Conservation (phyloP, 2,113 vertebrate genomes). For the Oreochromis niloticus region DNA sequence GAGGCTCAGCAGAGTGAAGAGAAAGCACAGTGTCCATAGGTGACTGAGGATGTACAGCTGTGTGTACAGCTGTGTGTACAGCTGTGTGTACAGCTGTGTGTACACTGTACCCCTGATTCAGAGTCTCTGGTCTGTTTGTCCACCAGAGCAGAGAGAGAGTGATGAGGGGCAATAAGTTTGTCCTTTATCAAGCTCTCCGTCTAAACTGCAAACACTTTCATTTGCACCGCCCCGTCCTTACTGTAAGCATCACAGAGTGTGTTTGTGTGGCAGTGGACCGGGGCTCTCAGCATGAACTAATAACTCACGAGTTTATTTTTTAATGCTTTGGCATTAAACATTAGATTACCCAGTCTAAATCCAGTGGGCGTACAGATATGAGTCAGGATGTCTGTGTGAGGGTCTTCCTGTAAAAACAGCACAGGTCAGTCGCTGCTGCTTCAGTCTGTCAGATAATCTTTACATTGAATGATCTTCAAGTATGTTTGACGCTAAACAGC, state of each 20-base stretch:
- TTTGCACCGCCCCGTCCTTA: background rate
- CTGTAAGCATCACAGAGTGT: background rate
- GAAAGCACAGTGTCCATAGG: background rate
- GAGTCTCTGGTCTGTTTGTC: background rate
- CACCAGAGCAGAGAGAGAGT: background rate
- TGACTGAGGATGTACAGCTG: background rate
- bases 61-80: rapidly evolving
- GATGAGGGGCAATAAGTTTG: background rate
- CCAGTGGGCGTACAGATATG: background rate
- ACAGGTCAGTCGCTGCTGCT: background rate
- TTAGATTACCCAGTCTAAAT: background rate
- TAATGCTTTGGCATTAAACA: background rate
- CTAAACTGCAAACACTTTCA: background rate
- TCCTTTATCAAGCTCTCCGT: background rate
- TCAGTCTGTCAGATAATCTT: background rate
- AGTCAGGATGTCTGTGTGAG: background rate
- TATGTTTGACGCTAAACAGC: background rate
- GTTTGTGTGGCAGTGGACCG: background rate
- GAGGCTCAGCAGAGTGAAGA: background rate
- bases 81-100: rapidly evolving
- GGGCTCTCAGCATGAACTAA: background rate
- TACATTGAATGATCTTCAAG: background rate
- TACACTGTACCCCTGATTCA: background rate
- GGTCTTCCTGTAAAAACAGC: background rate
- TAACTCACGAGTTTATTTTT: background rate